Percentiles rank a stretch among this genome's conserved stretches.
phyloP scores from a whole-genome alignment of 1,140 invertebrate species.

The Pogonomyrmex barbatus region DNA sequence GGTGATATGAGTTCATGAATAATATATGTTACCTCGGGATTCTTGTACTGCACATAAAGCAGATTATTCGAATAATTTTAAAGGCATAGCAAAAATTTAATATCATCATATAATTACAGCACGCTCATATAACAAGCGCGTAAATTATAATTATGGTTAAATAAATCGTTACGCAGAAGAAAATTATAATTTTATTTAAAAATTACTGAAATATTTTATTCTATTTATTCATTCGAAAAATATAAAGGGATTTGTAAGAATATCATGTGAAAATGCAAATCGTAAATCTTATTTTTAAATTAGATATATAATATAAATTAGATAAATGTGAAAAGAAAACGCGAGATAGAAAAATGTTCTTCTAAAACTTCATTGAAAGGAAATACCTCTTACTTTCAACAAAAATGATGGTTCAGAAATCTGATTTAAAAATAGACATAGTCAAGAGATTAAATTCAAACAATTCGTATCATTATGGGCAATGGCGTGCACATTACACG shows the following conservation, averaged over 20 bases:
- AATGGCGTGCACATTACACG: constrained; percentile 58
- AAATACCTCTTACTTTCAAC: not conserved
- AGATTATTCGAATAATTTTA: constrained; percentile 22
- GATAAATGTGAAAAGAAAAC: not conserved
- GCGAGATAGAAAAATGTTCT: not conserved
- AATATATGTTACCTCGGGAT: constrained; percentile 11
- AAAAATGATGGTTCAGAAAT: constrained; percentile 2
- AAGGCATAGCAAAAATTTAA: not conserved
- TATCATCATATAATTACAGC: not conserved
- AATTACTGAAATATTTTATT: not conserved
- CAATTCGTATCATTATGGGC: constrained; percentile 59
- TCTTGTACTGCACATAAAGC: not conserved
- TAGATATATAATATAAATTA: not conserved
- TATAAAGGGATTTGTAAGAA: not conserved
- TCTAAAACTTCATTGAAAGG: not conserved
- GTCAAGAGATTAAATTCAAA: constrained; percentile 48
- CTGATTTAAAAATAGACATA: constrained; percentile 52
- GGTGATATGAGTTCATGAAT: not conserved
- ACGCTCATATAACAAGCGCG: not conserved
- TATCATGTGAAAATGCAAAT: not conserved
- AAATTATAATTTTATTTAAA: constrained; percentile 1
- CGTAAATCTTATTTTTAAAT: not conserved
- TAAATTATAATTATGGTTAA: not conserved
- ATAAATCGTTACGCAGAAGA: not conserved
- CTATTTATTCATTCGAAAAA: not conserved